phyloP scores from a whole-genome alignment of 35 echinoderm and acorn worm species.

The Hemicentrotus pulcherrimus region DNA sequence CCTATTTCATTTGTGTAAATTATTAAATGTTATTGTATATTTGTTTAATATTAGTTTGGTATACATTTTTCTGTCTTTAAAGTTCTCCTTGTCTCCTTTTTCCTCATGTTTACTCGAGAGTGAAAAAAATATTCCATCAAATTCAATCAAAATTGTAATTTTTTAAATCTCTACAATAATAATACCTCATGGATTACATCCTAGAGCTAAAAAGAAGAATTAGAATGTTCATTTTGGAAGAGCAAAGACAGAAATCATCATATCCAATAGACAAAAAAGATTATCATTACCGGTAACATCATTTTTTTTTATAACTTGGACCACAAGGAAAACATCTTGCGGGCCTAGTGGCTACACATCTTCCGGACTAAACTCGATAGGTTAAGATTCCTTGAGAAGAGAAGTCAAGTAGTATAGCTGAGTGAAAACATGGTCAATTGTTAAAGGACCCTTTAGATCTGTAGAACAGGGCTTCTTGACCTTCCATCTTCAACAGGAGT shows the following conservation, averaged over 20 bases:
- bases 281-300: no score
- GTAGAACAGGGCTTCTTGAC: neutral
- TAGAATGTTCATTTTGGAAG: no score
- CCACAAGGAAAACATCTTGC: neutral
- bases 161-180: neutral
- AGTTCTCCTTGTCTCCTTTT: neutral
- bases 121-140: neutral
- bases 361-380: neutral
- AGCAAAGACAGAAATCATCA: no score
- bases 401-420: neutral
- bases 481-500: neutral
- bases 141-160: neutral
- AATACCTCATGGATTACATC: no score
- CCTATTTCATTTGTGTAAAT: no score
- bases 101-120: neutral
- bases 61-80: neutral
- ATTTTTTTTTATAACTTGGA: neutral
- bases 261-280: no score
- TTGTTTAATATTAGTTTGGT: no score
- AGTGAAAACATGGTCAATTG: neutral
- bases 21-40: no score
- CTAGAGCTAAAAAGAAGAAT: no score
- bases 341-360: neutral
- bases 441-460: neutral
- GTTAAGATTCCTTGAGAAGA: neutral